phyloP scores from a whole-genome alignment of 1,140 invertebrate species.

The Holcopasites calliopsidis region DNA sequence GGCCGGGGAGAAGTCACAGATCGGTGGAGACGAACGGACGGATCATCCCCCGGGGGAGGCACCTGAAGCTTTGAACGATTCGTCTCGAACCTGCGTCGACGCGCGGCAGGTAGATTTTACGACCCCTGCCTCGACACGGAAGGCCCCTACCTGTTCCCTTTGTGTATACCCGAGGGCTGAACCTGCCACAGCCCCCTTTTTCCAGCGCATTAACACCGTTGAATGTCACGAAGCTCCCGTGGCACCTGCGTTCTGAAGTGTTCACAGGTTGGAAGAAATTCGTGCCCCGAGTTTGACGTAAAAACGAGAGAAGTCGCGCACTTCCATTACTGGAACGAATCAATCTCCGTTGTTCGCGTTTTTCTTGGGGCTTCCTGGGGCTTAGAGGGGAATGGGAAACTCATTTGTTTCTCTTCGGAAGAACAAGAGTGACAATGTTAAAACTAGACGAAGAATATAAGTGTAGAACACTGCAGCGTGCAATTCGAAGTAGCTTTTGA shows the following conservation, averaged over 20 bases:
- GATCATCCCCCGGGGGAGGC: slow-evolving; percentile 15
- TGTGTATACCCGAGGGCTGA: slow-evolving; percentile 17
- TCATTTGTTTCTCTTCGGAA: no score
- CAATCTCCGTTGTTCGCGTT: no score
- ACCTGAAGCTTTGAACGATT: slow-evolving; percentile 41
- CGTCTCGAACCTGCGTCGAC: neutral
- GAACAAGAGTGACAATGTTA: no score
- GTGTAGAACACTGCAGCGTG: no score
- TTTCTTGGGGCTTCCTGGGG: no score
- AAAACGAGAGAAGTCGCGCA: no score
- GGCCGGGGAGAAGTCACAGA: slow-evolving; percentile 29
- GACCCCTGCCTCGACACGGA: slow-evolving; percentile 16
- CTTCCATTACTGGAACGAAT: no score
- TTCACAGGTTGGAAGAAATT: slow-evolving; percentile 14
- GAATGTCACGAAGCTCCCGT: slow-evolving; percentile 7
- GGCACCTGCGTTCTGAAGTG: slow-evolving; percentile 26
- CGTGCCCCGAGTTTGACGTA: no score
- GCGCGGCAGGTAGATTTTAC: slow-evolving; percentile 41
- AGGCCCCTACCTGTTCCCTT: slow-evolving; percentile 35
- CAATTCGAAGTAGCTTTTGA: no score
- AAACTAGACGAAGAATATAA: no score
- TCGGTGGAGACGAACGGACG: slow-evolving; percentile 35
- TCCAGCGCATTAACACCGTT: neutral
- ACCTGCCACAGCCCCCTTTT: slow-evolving; percentile 25
- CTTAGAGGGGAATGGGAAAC: no score